Evolutionary conservation across 2,113 vertebrate genomes (phyloP).

Genomic region (Rafetus swinhoei): DNA sequence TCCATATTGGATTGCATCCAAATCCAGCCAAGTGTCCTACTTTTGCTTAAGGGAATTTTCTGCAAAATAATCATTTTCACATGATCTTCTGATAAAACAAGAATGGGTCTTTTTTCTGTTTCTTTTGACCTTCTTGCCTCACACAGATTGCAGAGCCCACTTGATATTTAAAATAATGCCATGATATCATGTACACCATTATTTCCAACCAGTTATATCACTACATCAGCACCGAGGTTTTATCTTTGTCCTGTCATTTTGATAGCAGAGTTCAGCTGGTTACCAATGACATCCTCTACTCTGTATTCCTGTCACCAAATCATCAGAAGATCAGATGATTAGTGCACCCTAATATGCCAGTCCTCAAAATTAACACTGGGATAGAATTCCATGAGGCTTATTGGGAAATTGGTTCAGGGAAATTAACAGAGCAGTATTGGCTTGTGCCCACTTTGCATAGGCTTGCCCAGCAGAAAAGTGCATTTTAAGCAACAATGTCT

Average conservation of each 20-base stretch:
- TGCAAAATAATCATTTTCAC: conserved; percentile 17
- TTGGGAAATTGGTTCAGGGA: background rate
- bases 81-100: conserved; percentile 21
- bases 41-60: conserved; percentile 29
- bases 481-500: background rate
- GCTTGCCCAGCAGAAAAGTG: background rate
- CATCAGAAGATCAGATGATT: conserved; percentile 12
- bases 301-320: conserved; percentile 4
- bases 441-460: background rate
- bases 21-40: background rate
- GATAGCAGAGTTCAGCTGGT: conserved; percentile 40
- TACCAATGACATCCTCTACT: conserved; percentile 42
- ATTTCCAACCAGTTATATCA: conserved; percentile 41
- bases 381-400: background rate
- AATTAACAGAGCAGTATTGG: background rate
- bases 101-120: background rate
- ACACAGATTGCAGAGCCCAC: conserved; percentile 12
- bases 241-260: conserved; percentile 32
- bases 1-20: background rate
- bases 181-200: conserved; percentile 30
- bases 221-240: conserved; percentile 2
- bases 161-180: conserved; percentile 67
- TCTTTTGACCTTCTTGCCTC: conserved; percentile 43
- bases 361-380: conserved; percentile 40
- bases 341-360: conserved; percentile 17